These are phyloP conservation scores for Mormyrus proboscirostris DNA, from an alignment of 2,797 vertebrate species.

Conservation along the genomic window DNA sequence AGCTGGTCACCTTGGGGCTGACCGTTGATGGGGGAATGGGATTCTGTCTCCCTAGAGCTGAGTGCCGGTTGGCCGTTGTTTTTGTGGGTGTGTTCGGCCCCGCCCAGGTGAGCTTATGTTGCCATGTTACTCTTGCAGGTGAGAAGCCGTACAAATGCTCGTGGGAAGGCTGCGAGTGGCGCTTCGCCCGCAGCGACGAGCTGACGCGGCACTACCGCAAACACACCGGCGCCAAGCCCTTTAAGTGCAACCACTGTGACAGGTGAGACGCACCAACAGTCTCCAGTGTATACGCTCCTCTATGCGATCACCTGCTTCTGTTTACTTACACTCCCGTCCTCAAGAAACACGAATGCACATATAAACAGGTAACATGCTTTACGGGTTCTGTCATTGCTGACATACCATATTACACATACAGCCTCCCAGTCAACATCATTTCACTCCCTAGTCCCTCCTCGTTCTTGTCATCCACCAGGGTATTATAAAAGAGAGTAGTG, in stretches of 20 bases:
- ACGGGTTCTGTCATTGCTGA: not conserved
- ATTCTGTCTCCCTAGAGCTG: not conserved
- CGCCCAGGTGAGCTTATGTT: not conserved
- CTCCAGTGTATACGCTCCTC: not conserved
- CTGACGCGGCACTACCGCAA: slow-evolving; percentile 99
- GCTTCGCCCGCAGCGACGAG: slow-evolving; percentile 97
- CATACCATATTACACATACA: not conserved
- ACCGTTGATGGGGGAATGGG: not conserved
- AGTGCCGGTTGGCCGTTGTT: not conserved
- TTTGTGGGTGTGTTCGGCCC: slow-evolving; percentile 15
- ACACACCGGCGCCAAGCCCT: slow-evolving; percentile 99
- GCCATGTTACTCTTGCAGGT: slow-evolving; percentile 67
- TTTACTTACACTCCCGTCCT: not conserved
- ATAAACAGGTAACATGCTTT: not conserved
- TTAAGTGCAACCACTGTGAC: slow-evolving; percentile 99
- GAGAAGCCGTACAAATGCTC: slow-evolving; percentile 99
- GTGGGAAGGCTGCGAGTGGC: slow-evolving; percentile 99
- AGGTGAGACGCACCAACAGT: slow-evolving; percentile 68
- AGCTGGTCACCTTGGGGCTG: not conserved
- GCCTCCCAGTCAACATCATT: not conserved
- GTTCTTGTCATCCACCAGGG: not conserved
- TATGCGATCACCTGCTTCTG: not conserved
- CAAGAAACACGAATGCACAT: not conserved
- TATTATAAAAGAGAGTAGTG: not conserved
- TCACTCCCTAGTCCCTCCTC: not conserved